Evolutionary conservation across 2,113 vertebrate species (phyloP), one percentile per base, ranked within the genome.

Genomic region (Dasypus novemcinctus): DNA sequence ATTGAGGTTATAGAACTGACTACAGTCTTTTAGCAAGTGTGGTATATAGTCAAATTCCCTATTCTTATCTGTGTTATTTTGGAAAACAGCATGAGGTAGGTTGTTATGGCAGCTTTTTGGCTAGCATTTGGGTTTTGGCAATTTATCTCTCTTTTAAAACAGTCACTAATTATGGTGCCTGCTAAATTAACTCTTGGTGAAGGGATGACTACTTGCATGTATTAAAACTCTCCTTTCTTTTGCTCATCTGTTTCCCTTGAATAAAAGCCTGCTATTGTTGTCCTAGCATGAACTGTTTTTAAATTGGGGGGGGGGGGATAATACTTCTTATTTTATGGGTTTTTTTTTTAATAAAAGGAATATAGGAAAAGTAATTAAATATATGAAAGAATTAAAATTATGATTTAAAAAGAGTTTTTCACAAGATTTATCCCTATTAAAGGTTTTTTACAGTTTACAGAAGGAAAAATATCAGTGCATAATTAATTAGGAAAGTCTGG

Each of bases 21-120:
- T 46, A 75, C 43, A 75, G 66, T 46, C 72, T 75, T 49, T 93
- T 92, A 33, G 52, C 90, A 91, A 92, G 49, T 94, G n/a, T 96
- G 93, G 93, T 91, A 76, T 90, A 63, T 93, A 76, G 54, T 95
- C 64, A 92, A 5, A 87, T 87, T 87, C 54, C 80, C 92, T 96
- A 64, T 96, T 96, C 96, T 96, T 96, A 95, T 93, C 93, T 92
- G 36, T 87, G 68, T 96, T 96, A 84, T 94, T 97, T 96, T 93
- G 80, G 93, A 94, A 96, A 91, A 94, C 93, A 95, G 90, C 95
- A 93, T 94, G 95, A 96, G 87, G 92, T 95, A 90, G 95, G 72
- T 96, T 96, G 83, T 97, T 97, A 94, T 69, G 74, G 92, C 92
- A 96, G 96, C 46, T 96, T 96, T 93, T 96, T 97, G 93, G 95